Evolutionary conservation across 2,888 invertebrate genomes (phyloP).

Genomic region (Cataglyphis rosenhaueri): DNA sequence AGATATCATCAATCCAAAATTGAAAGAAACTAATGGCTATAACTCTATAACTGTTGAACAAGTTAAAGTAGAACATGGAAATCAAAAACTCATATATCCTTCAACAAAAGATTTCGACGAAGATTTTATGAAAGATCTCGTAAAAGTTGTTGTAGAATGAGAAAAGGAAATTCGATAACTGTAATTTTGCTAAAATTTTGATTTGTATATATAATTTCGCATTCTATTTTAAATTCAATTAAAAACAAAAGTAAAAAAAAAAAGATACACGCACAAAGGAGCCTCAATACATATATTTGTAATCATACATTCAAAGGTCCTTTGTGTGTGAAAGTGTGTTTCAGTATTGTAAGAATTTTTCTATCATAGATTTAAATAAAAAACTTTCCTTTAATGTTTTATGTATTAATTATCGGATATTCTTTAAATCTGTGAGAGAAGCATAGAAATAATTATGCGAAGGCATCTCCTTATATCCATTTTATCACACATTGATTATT

Average conservation of each 20-base stretch:
- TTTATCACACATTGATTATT: slow-evolving; percentile 20
- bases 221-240: neutral
- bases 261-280: neutral
- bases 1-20: slow-evolving; percentile 85
- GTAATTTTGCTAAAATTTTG: neutral
- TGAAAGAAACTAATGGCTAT: slow-evolving; percentile 78
- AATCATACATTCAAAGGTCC: neutral
- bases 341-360: neutral
- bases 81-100: slow-evolving; percentile 92
- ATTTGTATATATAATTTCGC: neutral
- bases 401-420: neutral
- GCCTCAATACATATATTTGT: neutral
- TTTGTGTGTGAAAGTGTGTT: neutral
- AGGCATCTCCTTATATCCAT: neutral
- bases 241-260: neutral
- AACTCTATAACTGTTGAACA: slow-evolving; percentile 87
- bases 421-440: neutral
- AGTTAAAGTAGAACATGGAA: slow-evolving; percentile 90
- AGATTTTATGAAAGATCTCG: neutral
- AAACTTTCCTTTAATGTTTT: neutral
- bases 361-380: neutral
- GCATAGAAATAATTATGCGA: neutral
- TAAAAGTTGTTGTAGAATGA: no score
- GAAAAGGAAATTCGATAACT: no score
- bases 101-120: slow-evolving; percentile 89